Conservation (phyloP, 2,888 invertebrate genomes). For the Diarsia mendica region DNA sequence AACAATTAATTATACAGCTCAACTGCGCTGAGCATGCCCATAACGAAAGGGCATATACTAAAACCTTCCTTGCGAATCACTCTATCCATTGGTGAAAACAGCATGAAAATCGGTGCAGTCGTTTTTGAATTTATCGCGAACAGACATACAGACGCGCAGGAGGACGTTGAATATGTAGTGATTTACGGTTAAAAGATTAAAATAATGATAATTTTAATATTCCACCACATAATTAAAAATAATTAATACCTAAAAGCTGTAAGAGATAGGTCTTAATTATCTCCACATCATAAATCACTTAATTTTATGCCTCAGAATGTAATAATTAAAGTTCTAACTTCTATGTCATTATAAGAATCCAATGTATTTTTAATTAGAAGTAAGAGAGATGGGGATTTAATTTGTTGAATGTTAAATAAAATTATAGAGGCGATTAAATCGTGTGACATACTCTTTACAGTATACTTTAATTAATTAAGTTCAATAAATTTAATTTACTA, state of each 20-base stretch:
- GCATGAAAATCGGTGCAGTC: no score
- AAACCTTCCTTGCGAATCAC: no score
- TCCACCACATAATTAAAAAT: slow-evolving; percentile 2
- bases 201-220: neutral
- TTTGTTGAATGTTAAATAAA: slow-evolving; percentile 4
- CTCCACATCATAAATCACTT: slow-evolving; percentile 30
- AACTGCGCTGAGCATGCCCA: no score
- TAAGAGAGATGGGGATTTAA: slow-evolving; percentile 2
- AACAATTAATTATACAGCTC: no score
- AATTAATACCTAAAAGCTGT: neutral
- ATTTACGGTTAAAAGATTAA: neutral
- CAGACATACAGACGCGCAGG: no score
- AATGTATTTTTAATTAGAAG: slow-evolving; percentile 18
- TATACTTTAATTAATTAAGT: neutral
- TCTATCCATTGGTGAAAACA: no score
- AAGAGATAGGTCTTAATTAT: slow-evolving; percentile 10
- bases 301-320: slow-evolving; percentile 27
- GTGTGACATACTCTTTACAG: neutral
- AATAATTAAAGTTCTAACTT: slow-evolving; percentile 34
- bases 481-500: neutral
- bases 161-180: no score
- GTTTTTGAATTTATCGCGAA: no score
- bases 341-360: slow-evolving; percentile 23
- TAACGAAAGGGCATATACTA: no score
- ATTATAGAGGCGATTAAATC: slow-evolving; percentile 6